phyloP scores from a whole-genome alignment of 2,888 invertebrate genomes.

The Sepioteuthis lessoniana region DNA sequence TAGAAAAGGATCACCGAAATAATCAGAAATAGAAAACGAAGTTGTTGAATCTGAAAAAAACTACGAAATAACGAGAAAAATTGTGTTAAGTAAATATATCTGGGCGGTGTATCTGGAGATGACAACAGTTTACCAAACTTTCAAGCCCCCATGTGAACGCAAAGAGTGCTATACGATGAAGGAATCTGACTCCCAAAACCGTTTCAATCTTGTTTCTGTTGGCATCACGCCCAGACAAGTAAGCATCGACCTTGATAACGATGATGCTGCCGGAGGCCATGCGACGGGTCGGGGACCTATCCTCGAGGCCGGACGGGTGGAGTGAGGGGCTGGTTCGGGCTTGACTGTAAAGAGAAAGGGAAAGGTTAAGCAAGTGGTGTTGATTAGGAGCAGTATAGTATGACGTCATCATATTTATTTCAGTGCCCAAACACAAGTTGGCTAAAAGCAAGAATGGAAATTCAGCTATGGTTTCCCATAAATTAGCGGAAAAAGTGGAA shows the following conservation, averaged over 20 bases:
- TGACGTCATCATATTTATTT: not conserved
- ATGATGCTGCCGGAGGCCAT: not conserved
- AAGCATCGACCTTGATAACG: not conserved
- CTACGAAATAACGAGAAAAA: too few species aligned
- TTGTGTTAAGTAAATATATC: not conserved
- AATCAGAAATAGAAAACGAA: not conserved
- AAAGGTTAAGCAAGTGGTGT: not conserved
- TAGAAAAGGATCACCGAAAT: too few species aligned
- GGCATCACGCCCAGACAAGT: not conserved
- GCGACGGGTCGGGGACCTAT: not conserved
- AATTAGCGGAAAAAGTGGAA: not conserved
- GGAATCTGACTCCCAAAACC: not conserved
- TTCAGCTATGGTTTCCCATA: not conserved
- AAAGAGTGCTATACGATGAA: not conserved
- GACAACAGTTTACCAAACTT: not conserved
- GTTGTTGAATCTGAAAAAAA: not conserved
- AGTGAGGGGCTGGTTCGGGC: not conserved
- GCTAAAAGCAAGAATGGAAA: not conserved
- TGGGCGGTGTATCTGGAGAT: not conserved
- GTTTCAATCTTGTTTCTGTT: not conserved
- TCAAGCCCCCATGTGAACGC: not conserved
- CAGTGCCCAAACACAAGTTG: not conserved
- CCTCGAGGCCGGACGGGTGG: too few species aligned
- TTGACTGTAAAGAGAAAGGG: not conserved
- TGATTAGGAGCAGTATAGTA: not conserved